Conservation (phyloP, 2,797 vertebrate species). For the Cynopterus sphinx region DNA sequence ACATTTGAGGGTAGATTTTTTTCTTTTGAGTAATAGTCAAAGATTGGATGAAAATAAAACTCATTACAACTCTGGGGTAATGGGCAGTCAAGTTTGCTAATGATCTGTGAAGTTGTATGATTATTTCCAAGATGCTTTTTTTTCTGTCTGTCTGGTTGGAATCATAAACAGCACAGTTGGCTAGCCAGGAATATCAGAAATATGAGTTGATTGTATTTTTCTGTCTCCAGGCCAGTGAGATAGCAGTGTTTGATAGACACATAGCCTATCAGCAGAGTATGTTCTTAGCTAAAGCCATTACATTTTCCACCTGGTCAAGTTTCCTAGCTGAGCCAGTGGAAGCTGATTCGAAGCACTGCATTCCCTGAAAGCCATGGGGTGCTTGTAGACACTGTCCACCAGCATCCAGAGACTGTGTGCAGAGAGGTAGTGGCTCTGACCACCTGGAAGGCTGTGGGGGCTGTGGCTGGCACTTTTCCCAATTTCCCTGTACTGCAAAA, state of each 20-base stretch:
- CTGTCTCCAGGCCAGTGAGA: neutral
- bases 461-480: neutral
- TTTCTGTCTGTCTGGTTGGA: neutral
- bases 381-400: neutral
- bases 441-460: neutral
- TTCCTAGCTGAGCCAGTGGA: neutral
- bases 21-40: neutral
- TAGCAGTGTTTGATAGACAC: neutral
- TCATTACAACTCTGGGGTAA: neutral
- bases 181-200: neutral
- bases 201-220: neutral
- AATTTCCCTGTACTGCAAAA: neutral
- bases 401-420: neutral
- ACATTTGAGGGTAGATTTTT: neutral
- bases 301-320: neutral
- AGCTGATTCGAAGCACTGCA: neutral
- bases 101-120: neutral
- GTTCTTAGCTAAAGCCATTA: neutral
- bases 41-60: constrained; percentile 24
- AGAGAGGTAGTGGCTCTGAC: neutral
- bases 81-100: constrained; percentile 35
- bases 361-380: neutral
- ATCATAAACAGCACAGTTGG: neutral
- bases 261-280: neutral
- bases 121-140: constrained; percentile 26